Percentiles rank a stretch among this genome's conserved stretches.
These are phyloP conservation scores for Poeciliopsis turrubarensis DNA, from an alignment of 2,113 vertebrate genomes.

Conservation along the genomic window DNA sequence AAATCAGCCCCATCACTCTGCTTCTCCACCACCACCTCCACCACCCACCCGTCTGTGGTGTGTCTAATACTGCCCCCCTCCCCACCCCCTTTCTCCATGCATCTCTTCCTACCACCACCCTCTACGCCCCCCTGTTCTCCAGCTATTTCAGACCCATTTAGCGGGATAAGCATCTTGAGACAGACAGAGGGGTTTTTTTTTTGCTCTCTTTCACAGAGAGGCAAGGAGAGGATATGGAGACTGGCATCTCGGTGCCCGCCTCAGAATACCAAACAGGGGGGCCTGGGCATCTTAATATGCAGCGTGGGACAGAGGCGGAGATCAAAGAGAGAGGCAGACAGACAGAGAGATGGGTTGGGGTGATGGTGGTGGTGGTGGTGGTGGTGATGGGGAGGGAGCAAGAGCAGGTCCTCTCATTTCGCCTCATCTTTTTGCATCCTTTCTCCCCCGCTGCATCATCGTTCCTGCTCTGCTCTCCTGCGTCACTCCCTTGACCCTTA, in stretches of 20 bases:
- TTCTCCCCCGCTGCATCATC: slow-evolving; percentile 62
- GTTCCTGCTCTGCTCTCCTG: slow-evolving; percentile 58
- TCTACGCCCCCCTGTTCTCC: slow-evolving; percentile 66
- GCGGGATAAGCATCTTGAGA: slow-evolving; percentile 79
- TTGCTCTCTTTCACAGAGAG: slow-evolving; percentile 76
- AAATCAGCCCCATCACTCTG: slow-evolving; percentile 78
- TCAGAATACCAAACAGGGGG: slow-evolving; percentile 78
- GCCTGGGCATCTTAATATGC: slow-evolving; percentile 78
- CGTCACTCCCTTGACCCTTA: slow-evolving; percentile 67
- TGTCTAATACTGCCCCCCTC: slow-evolving; percentile 59
- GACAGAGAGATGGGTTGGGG: slow-evolving; percentile 66
- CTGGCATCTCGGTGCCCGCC: slow-evolving; percentile 75
- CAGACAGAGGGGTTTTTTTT: slow-evolving; percentile 70
- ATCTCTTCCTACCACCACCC: slow-evolving; percentile 46
- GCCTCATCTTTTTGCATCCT: slow-evolving; percentile 71
- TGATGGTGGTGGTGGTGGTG: slow-evolving; percentile 23
- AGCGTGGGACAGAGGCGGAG: slow-evolving; percentile 77
- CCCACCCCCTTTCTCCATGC: slow-evolving; percentile 27
- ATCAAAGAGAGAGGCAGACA: slow-evolving; percentile 76
- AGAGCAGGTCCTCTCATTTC: slow-evolving; percentile 58
- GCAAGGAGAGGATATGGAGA: slow-evolving; percentile 78
- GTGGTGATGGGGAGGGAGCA: slow-evolving; percentile 47
- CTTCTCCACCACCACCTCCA: slow-evolving; percentile 23
- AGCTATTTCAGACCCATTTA: slow-evolving; percentile 80
- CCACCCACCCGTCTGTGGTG: slow-evolving; percentile 57